phyloP scores from a whole-genome alignment of 2,113 vertebrate species.

The Cyanoderma ruficeps region DNA sequence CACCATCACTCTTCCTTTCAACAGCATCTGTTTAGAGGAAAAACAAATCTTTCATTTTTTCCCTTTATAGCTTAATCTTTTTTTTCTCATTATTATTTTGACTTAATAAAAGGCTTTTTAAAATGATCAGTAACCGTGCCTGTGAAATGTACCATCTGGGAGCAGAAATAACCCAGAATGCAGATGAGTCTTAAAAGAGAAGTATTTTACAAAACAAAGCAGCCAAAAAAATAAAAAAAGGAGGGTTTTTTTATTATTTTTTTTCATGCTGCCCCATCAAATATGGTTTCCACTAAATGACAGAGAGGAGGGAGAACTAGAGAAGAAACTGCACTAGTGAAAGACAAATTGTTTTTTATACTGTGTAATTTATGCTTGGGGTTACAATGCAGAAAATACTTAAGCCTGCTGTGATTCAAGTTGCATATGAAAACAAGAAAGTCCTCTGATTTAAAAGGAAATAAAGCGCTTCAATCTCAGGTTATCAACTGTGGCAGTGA shows the following conservation, averaged over 20 bases:
- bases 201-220: neutral
- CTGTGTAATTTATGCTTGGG: neutral
- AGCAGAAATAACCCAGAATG: neutral
- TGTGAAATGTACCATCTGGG: neutral
- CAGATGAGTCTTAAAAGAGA: neutral
- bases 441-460: neutral
- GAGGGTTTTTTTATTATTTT: neutral
- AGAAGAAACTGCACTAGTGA: neutral
- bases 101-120: neutral
- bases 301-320: neutral
- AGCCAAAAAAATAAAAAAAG: neutral
- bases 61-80: neutral
- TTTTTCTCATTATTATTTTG: neutral
- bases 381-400: neutral
- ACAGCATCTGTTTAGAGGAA: neutral
- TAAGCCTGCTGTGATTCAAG: neutral
- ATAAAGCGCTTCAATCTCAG: neutral
- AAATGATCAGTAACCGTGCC: neutral
- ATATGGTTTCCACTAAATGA: conserved; percentile 52
- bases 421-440: neutral
- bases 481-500: neutral
- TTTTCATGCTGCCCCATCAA: conserved; percentile 31
- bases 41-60: neutral
- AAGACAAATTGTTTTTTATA: neutral
- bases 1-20: neutral